Conservation (phyloP, 2,888 invertebrate species). For the Dasypolia templi region DNA sequence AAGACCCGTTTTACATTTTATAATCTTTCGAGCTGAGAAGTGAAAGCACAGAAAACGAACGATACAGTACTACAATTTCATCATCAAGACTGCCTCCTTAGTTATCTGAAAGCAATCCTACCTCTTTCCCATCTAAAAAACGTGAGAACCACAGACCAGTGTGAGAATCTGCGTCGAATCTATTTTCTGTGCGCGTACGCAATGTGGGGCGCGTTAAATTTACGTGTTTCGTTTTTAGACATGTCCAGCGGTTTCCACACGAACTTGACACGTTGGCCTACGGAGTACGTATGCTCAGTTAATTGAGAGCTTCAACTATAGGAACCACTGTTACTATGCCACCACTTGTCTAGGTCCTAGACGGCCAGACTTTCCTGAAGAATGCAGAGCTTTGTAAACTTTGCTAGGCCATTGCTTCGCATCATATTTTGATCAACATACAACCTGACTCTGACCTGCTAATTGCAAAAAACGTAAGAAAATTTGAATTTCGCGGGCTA, state of each 20-base stretch:
- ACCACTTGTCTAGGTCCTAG: background rate
- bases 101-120: background rate
- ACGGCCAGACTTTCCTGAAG: background rate
- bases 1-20: too few relatives aligned
- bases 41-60: background rate
- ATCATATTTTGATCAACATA: too few relatives aligned
- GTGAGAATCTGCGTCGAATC: conserved; percentile 55
- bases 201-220: conserved; percentile 63
- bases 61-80: background rate
- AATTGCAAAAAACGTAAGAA: too few relatives aligned
- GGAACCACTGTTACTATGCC: conserved; percentile 21
- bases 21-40: background rate
- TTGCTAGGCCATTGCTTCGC: too few relatives aligned
- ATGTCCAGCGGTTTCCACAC: conserved; percentile 68
- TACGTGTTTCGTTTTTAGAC: conserved; percentile 70
- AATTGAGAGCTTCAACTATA: conserved; percentile 9
- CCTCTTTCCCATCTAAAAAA: conserved; percentile 19
- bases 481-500: too few relatives aligned
- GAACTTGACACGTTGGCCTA: conserved; percentile 76
- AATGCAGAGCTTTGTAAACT: too few relatives aligned
- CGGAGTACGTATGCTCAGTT: conserved; percentile 40
- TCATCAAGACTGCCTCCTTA: background rate
- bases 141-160: conserved; percentile 42
- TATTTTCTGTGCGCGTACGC: conserved; percentile 64
- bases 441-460: too few relatives aligned